A percentile compares a stretch with the other conserved stretches of the same genome.
Evolutionary conservation across 2,797 vertebrate genomes (phyloP).

Genomic region (Euphonia xanthogaster): DNA sequence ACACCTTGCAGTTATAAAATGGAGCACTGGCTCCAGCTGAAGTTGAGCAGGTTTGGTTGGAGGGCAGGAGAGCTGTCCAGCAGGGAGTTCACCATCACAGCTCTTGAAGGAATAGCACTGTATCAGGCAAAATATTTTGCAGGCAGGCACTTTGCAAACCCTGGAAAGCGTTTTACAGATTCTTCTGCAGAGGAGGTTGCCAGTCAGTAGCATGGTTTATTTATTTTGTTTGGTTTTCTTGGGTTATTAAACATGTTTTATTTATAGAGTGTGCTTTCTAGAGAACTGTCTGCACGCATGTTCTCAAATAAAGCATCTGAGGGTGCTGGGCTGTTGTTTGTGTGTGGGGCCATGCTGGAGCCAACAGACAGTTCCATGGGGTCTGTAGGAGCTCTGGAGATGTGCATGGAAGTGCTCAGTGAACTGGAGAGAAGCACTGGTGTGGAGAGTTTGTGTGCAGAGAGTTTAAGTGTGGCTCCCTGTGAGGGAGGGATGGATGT

Average conservation of each 20-base stretch:
- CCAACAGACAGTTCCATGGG: not conserved
- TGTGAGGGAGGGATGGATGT: not conserved
- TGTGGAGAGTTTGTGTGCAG: not conserved
- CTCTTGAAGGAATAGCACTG: not conserved
- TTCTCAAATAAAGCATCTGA: not conserved
- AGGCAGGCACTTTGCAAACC: not conserved
- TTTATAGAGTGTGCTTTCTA: slow-evolving; percentile 35
- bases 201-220: slow-evolving; percentile 28
- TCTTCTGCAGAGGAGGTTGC: not conserved
- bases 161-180: not conserved
- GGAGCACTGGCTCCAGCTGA: not conserved
- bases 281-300: not conserved
- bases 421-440: not conserved
- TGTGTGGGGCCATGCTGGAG: not conserved
- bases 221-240: slow-evolving; percentile 51
- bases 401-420: not conserved
- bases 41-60: not conserved
- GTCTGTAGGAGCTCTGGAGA: not conserved
- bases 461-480: rapidly evolving
- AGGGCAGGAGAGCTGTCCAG: not conserved
- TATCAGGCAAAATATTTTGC: not conserved
- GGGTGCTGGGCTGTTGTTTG: not conserved
- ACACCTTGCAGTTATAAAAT: not conserved
- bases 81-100: not conserved
- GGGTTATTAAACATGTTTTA: slow-evolving; percentile 52